phyloP scores from a whole-genome alignment of 2,113 vertebrate genomes.

The Pseudolaguvia tuberculata region DNA sequence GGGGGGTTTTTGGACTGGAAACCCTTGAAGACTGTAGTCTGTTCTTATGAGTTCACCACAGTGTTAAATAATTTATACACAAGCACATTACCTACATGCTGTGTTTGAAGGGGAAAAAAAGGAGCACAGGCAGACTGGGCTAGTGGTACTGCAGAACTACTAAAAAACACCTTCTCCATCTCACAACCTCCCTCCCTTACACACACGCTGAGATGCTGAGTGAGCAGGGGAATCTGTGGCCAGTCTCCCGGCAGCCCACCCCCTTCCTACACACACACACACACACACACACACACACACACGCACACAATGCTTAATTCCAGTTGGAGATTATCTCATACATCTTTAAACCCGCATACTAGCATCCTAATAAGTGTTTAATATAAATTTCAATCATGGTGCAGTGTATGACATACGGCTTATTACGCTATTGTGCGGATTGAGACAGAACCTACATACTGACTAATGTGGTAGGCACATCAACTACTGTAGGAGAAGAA shows the following conservation, averaged over 20 bases:
- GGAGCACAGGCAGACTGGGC: conserved; percentile 19
- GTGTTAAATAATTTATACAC: conserved; percentile 42
- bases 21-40: conserved; percentile 11
- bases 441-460: conserved; percentile 6
- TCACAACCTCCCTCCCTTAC: conserved; percentile 15
- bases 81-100: conserved; percentile 39
- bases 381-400: neutral
- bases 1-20: conserved; percentile 21
- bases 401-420: neutral
- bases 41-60: conserved; percentile 24
- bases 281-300: conserved; percentile 8
- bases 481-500: conserved; percentile 54
- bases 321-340: conserved; percentile 3
- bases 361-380: neutral
- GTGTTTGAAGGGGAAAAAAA: conserved; percentile 6
- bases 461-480: conserved; percentile 20
- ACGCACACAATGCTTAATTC: conserved; percentile 47
- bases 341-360: neutral
- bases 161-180: conserved; percentile 20
- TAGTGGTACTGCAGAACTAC: conserved; percentile 18
- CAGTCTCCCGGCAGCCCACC: conserved; percentile 14
- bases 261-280: conserved; percentile 2
- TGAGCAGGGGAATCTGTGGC: conserved; percentile 31
- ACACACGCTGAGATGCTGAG: conserved; percentile 36
- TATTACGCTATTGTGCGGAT: neutral